Evolutionary conservation across 2,888 invertebrate genomes (phyloP).

Genomic region (Lepidonotus clava): DNA sequence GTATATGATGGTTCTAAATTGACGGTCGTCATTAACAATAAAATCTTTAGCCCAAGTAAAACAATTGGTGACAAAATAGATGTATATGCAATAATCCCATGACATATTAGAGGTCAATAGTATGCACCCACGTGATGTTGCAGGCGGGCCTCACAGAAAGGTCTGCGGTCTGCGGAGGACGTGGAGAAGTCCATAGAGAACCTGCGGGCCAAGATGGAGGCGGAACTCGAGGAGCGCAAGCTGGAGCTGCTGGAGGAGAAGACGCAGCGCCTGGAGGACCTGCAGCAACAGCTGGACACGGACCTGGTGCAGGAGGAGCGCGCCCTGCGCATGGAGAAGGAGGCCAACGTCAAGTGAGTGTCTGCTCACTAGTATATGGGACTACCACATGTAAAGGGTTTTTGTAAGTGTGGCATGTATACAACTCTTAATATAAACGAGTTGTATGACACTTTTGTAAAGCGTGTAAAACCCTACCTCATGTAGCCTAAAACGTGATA

Average conservation of each 20-base stretch:
- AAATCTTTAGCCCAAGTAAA: too few species aligned
- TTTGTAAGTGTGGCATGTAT: too few species aligned
- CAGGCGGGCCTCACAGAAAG: constrained; percentile 6
- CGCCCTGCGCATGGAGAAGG: constrained; percentile 71
- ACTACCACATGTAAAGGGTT: too few species aligned
- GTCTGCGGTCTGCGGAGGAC: not conserved
- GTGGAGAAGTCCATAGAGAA: constrained; percentile 54
- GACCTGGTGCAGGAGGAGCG: constrained; percentile 74
- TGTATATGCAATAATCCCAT: too few species aligned
- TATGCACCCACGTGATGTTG: too few species aligned
- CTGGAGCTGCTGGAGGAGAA: constrained; percentile 58
- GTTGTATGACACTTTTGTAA: too few species aligned
- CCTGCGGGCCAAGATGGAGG: constrained; percentile 46
- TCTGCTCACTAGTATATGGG: not conserved
- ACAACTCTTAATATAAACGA: too few species aligned
- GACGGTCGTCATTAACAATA: too few species aligned
- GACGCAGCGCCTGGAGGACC: constrained; percentile 64
- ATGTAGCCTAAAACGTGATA: too few species aligned
- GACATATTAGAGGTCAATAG: too few species aligned
- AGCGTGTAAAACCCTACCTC: too few species aligned
- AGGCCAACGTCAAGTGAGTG: constrained; percentile 57
- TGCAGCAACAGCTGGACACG: constrained; percentile 71
- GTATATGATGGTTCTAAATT: not conserved
- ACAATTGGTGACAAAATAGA: too few species aligned
- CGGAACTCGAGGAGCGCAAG: constrained; percentile 52